phyloP scores from a whole-genome alignment of 2,113 vertebrate genomes.

The Zootoca vivipara region DNA sequence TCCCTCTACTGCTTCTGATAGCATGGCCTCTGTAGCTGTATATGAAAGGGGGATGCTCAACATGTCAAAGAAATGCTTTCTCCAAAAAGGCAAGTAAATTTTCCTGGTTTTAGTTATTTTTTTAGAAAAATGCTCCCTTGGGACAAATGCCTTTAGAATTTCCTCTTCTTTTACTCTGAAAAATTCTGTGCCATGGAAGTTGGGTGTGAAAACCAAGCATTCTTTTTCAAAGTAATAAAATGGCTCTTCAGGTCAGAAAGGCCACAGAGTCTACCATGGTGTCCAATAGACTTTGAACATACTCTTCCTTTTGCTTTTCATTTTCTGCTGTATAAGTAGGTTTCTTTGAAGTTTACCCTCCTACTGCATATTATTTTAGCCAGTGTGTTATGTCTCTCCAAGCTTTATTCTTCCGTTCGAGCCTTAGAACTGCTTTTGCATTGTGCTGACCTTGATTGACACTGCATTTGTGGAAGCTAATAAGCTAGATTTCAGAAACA shows the following conservation, averaged over 20 bases:
- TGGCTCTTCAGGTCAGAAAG: constrained; percentile 42
- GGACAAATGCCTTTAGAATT: background rate
- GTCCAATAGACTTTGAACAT: constrained; percentile 57
- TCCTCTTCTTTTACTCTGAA: background rate
- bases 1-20: background rate
- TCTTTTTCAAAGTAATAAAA: constrained; percentile 42
- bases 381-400: constrained; percentile 49
- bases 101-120: background rate
- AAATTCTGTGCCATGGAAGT: constrained; percentile 15
- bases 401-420: constrained; percentile 46
- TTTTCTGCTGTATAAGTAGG: constrained; percentile 39
- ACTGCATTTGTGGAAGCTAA: constrained; percentile 35
- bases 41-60: background rate
- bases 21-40: background rate
- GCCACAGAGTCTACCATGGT: constrained; percentile 50
- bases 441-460: constrained; percentile 47
- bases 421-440: constrained; percentile 36
- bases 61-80: background rate
- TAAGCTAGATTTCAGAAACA: constrained; percentile 49
- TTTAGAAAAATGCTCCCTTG: background rate
- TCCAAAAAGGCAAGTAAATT: background rate
- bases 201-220: constrained; percentile 16
- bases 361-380: constrained; percentile 53
- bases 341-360: constrained; percentile 51
- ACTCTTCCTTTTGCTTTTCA: constrained; percentile 28